Percentiles rank a stretch among this genome's conserved stretches.
Conservation (phyloP, 2,113 vertebrate genomes). For the Pseudopipra pipra region DNA sequence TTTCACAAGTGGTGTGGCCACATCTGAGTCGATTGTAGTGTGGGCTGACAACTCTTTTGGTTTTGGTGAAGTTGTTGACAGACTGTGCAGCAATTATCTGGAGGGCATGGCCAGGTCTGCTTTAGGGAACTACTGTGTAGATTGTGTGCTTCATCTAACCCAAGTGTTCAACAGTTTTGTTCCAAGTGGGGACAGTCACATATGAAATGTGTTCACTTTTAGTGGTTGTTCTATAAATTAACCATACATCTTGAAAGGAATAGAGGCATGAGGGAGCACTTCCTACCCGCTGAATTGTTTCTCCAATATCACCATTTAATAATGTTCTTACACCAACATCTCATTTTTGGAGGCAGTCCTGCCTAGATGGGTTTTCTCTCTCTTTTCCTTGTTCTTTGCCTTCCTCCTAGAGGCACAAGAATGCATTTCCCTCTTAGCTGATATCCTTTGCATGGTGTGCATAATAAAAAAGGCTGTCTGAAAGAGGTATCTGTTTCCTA, state of each 20-base stretch:
- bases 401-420: neutral
- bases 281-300: neutral
- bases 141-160: rapidly evolving
- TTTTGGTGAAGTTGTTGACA: neutral
- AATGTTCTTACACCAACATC: neutral
- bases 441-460: neutral
- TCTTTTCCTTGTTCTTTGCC: neutral
- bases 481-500: neutral
- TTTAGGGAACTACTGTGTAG: neutral
- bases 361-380: neutral
- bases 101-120: neutral
- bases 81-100: neutral
- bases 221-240: neutral
- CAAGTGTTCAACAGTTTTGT: rapidly evolving
- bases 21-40: neutral
- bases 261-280: neutral
- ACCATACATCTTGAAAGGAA: neutral
- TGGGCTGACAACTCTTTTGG: rapidly evolving
- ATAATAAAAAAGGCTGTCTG: neutral
- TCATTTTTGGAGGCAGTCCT: neutral
- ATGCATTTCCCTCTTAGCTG: neutral
- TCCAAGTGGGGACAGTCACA: neutral
- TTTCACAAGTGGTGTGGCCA: neutral
- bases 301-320: neutral
- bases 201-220: neutral